Percentiles rank a stretch among this genome's conserved stretches.
phyloP scores from a whole-genome alignment of 2,113 vertebrate species.

The Tringa solitaria region DNA sequence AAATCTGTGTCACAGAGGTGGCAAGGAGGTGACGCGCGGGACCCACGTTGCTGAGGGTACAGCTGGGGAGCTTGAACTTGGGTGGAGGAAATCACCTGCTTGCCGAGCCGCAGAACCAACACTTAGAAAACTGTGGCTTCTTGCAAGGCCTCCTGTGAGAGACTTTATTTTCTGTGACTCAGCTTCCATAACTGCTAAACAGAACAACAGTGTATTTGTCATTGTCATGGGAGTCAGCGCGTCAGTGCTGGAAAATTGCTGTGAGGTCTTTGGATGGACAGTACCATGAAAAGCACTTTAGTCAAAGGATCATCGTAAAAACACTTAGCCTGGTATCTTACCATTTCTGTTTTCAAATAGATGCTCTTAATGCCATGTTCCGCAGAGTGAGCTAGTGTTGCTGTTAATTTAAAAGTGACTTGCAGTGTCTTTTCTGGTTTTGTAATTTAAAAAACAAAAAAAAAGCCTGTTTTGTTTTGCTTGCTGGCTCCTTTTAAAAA shows the following conservation, averaged over 20 bases:
- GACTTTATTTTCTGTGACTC: conserved; percentile 33
- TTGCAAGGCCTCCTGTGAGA: background rate
- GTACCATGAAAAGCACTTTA: background rate
- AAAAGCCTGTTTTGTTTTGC: background rate
- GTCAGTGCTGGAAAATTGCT: conserved; percentile 29
- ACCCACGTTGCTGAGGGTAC: background rate
- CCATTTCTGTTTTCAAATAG: background rate
- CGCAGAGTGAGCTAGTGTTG: background rate
- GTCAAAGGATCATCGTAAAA: background rate
- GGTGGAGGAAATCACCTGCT: background rate
- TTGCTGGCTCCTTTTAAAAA: background rate
- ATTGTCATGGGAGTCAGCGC: background rate
- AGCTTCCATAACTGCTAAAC: conserved; percentile 16
- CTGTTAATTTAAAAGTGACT: background rate
- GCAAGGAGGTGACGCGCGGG: background rate
- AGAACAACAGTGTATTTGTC: conserved; percentile 11
- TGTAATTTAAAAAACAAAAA: background rate
- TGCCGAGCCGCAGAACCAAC: background rate
- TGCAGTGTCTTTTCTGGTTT: background rate
- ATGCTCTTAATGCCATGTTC: background rate
- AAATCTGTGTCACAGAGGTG: background rate
- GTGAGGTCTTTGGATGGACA: conserved; percentile 22
- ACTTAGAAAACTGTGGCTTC: background rate
- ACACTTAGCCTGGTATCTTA: background rate
- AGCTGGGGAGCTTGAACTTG: background rate